Evolutionary conservation across 2,113 vertebrate species (phyloP), one percentile per base, ranked within the genome.

Genomic region (Pelodiscus sinensis): DNA sequence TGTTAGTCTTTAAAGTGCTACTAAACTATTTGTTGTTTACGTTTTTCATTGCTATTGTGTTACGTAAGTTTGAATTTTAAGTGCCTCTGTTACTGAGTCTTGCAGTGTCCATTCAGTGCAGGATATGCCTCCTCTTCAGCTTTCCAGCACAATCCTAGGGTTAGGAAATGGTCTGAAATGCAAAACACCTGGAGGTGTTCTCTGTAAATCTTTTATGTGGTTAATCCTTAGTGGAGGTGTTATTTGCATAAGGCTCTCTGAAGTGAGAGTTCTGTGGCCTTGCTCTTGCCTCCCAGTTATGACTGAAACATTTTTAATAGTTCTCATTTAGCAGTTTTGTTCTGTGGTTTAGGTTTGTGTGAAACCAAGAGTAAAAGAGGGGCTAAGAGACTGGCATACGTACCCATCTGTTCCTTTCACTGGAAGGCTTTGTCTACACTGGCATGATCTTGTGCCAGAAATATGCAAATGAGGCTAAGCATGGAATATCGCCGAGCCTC

Each of bases 91-190:
- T 62, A 65, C 68, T 82, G 54, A 90, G 73, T 82, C 68, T 92
- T 35, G 4, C 11, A 10, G 4, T 5, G 2, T 79, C 3, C 18
- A 77, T 89, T 85, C 87, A 4, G 65, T 38, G 9, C 84, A 84
- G 24, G 44, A n/a, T 9, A 29, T 27, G 2, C 2, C 2, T 85
- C 82, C 27, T 19, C n/a, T 31, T 38, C 22, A 85, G 29, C 71
- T 91, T 12, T 5, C 1, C 50, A 0, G 0, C 9, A 60, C 25
- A 29, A 14, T 31, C 60, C 27, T 3, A 38, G 73, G 79, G 6
- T 75, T 79, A 79, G 52, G 1, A 11, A 94, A 90, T n/a, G 71
- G 57, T 1, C 2, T 57, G 31, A 55, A 91, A 79, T 90, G 54
- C 0, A 77, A 84, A 87, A 77, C 22, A 0, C 0, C 9, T 13